Percentiles rank a stretch among this genome's conserved stretches.
phyloP scores from a whole-genome alignment of 2,113 vertebrate species.

The Daphoenositta chrysoptera region DNA sequence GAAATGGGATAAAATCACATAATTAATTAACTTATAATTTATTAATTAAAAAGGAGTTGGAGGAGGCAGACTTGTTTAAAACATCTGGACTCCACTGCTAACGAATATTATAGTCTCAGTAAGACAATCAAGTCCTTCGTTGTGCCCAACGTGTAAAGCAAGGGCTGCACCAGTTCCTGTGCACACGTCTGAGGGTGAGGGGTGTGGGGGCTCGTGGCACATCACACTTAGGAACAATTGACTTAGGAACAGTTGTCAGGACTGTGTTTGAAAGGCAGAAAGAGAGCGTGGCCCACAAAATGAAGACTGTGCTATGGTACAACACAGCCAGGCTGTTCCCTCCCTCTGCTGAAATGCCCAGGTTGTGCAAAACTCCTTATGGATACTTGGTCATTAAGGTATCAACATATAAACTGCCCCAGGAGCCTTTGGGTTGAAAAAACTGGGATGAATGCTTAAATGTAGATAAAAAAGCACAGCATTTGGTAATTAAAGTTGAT shows the following conservation, averaged over 20 bases:
- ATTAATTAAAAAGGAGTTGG: background rate
- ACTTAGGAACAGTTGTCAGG: background rate
- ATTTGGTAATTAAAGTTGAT: background rate
- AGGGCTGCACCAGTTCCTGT: background rate
- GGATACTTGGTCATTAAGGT: background rate
- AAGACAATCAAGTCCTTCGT: background rate
- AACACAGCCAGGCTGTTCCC: background rate
- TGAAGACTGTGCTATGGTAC: background rate
- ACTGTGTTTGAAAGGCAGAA: background rate
- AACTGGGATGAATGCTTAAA: background rate
- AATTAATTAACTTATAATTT: slow-evolving; percentile 18
- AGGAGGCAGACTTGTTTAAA: background rate
- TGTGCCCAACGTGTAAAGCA: background rate
- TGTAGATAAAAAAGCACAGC: background rate
- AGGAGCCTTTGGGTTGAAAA: background rate
- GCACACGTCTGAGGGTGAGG: background rate
- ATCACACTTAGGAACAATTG: background rate
- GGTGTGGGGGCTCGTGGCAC: background rate
- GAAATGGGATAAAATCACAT: slow-evolving; percentile 33
- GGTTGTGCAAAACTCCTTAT: background rate
- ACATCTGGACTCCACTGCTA: background rate
- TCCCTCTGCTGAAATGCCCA: background rate
- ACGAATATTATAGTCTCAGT: background rate
- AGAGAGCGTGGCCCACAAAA: background rate
- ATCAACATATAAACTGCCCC: background rate